These are phyloP conservation scores for Galerucella calmariensis DNA, from an alignment of 2,888 invertebrate species.

Conservation along the genomic window DNA sequence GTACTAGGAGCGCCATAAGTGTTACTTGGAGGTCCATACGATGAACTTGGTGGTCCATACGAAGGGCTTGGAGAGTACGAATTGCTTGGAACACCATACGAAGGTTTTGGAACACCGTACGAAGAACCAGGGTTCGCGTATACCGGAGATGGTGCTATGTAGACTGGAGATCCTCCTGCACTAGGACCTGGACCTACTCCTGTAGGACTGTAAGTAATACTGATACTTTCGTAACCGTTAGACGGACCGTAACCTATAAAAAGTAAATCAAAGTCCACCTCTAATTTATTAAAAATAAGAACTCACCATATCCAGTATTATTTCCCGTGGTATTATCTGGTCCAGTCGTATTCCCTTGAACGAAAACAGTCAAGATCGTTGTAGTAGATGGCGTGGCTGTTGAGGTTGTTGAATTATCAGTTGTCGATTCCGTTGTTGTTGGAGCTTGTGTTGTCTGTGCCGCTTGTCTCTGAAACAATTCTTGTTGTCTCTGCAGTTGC, in stretches of 20 bases:
- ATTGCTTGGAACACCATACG: slow-evolving; percentile 18
- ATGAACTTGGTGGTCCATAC: slow-evolving; percentile 40
- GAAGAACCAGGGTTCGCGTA: slow-evolving; percentile 23
- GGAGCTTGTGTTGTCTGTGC: slow-evolving; percentile 9
- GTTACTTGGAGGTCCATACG: slow-evolving; percentile 43
- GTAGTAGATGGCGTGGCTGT: slow-evolving; percentile 53
- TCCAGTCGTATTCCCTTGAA: slow-evolving; percentile 24
- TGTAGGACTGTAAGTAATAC: slow-evolving; percentile 60
- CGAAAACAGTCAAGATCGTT: slow-evolving; percentile 56
- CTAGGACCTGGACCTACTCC: slow-evolving; percentile 23
- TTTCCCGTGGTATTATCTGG: slow-evolving; percentile 30
- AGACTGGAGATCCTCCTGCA: slow-evolving; percentile 26
- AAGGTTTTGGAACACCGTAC: slow-evolving; percentile 28
- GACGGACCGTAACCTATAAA: slow-evolving; percentile 59
- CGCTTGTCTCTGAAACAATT: slow-evolving; percentile 34
- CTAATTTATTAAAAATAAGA: not conserved
- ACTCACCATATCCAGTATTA: slow-evolving; percentile 48
- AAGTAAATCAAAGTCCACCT: not conserved
- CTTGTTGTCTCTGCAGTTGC: slow-evolving; percentile 42
- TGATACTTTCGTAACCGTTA: slow-evolving; percentile 60
- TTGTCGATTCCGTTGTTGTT: slow-evolving; percentile 40
- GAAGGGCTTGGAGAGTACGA: slow-evolving; percentile 32
- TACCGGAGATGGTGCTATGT: slow-evolving; percentile 23
- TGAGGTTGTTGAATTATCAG: slow-evolving; percentile 41
- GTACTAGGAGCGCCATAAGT: slow-evolving; percentile 38